Base-by-base conservation (phyloP, 2,113 vertebrate genomes). In the Erythrolamprus reginae region DNA sequence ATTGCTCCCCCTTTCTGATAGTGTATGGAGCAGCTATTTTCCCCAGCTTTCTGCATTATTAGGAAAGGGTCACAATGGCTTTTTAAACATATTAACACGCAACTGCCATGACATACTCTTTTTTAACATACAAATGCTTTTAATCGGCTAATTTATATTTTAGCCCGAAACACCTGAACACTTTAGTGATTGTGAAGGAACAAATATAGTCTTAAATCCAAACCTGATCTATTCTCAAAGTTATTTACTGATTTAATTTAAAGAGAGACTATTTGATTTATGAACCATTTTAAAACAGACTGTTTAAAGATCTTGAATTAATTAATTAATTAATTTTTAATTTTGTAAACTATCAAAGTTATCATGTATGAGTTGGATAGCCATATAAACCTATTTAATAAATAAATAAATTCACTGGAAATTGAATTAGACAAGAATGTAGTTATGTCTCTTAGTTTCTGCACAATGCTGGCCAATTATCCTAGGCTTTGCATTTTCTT, bases 1-100 rank as follows among this genome's bases (percentile, higher is more conserved):
- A 86, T 15, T 92, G 91, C 86, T 92, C 47, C 1, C 5, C 53
- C 91, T 94, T 86, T 92, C 58, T 88, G 24, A 77, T 92, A 92
- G 91, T 12, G 10, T 86, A 70, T 42, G 38, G 83, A 93, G 38
- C 90, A 94, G 89, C 55, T 90, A 83, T 61, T 92, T 92, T 84
- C 90, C 19, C 45, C 56, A 61, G 23, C 19, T 51, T n/a, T 70
- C 84, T 84, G 87, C 28, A 90, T 91, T 90, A 87, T 26, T 33
- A 89, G 89, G 5, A 21, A 77, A 28, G 90, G 82, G 48, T 15
- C 48, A 91, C 52, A 83, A 83, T 89, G n/a, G 56, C 42, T 84
- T 61, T 83, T 89, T 55, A 82, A 91, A 87, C 13, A n/a, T 61
- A 28, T 86, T 52, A 45, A 0, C 26, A 23, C 12, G 1, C 48